Evolutionary conservation across 2,888 invertebrate genomes (phyloP), one percentile per base, ranked within the genome.

Genomic region (Ochropacha duplaris): DNA sequence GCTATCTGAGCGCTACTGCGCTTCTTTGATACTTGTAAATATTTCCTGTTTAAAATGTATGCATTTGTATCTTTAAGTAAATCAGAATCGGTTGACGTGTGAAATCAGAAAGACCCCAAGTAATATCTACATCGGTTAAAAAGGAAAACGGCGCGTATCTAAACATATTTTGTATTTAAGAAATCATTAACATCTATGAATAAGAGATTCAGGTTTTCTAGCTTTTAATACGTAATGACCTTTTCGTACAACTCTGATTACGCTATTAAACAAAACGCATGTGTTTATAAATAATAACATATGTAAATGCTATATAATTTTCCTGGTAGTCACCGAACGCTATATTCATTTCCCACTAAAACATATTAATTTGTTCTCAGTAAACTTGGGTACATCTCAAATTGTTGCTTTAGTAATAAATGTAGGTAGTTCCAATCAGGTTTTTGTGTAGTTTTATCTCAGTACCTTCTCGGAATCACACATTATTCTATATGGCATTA

Each of bases 311-410:
- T 64, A 72, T 71, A 72, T 70, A 61, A 72, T 76, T 79, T 81
- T 78, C 79, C 74, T 67, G 71, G 78, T 81, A 81, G 67, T 65
- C 54, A 56, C 57, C 67, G 70, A 19, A 44, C 44, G 67, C 59
- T 65, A 72, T 65, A 73, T 44, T 44, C 44, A 66, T 67, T 79
- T 81, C 76, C 75, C 68, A 72, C 77, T 79, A 79, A 80, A 78
- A 76, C 19, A 71, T 72, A 72, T 78, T 79, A 80, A 78, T 79
- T 74, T 65, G 71, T 80, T 82, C 79, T 76, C 76, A 76, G 81
- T 81, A 81, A 76, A 74, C 74, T 70, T 59, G 66, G 64, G 50
- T 26, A 26, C 16, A 50, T 24, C 24, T 26, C n/a, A 50, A 50
- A 50, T 26, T 28, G 26, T 11, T 8, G 26, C 26, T 50, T n/a